Evolutionary conservation across 2,797 vertebrate genomes (phyloP).

Genomic region (Amblyraja radiata): DNA sequence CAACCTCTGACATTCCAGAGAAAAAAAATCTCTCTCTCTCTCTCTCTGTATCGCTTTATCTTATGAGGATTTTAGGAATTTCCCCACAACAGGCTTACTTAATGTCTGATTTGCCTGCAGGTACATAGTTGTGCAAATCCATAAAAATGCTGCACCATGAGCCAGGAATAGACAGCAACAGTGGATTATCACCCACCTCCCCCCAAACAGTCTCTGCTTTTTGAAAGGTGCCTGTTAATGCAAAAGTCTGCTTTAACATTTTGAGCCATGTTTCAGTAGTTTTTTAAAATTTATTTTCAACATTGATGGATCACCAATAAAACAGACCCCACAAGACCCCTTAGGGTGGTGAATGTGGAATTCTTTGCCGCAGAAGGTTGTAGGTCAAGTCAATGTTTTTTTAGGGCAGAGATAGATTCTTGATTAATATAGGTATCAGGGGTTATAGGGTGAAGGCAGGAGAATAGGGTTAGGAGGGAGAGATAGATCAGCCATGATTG

Average conservation of each 20-base stretch:
- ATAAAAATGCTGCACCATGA: background rate
- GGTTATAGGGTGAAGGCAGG: too few relatives aligned
- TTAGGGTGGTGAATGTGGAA: too few relatives aligned
- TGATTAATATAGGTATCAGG: too few relatives aligned
- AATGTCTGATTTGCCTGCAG: background rate
- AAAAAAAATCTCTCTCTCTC: background rate
- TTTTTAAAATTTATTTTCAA: background rate
- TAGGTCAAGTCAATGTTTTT: too few relatives aligned
- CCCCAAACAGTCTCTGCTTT: background rate
- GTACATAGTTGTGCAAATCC: slow-evolving; percentile 18
- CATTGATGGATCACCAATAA: background rate
- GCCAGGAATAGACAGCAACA: background rate
- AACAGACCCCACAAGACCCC: background rate
- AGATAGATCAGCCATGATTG: too few relatives aligned
- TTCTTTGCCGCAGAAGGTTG: too few relatives aligned
- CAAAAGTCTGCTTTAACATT: background rate
- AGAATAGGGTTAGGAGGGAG: too few relatives aligned
- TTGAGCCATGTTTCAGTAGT: background rate
- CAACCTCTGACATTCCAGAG: too few relatives aligned
- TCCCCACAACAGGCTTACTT: background rate
- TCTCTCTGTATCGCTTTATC: background rate
- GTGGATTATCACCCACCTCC: background rate
- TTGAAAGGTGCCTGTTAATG: background rate
- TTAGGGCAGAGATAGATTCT: too few relatives aligned
- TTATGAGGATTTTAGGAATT: slow-evolving; percentile 25